Percentiles rank a stretch among this genome's conserved stretches.
These are phyloP conservation scores for Plotosus lineatus DNA, from an alignment of 2,113 vertebrate genomes.

Conservation along the genomic window DNA sequence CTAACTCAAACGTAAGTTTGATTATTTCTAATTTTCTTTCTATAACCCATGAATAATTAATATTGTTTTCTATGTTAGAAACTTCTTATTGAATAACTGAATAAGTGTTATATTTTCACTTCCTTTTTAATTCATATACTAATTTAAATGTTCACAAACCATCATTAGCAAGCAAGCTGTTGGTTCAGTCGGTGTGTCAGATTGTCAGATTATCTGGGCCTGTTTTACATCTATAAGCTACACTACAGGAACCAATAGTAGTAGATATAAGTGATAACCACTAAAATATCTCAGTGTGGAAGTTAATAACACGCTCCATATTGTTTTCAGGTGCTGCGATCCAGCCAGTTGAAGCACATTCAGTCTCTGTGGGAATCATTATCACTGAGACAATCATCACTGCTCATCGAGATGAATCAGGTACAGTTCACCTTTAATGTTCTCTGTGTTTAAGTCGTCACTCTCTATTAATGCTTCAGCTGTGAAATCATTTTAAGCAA, in stretches of 20 bases:
- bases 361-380: constrained; percentile 48
- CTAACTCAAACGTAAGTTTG: no score
- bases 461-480: background rate
- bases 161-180: background rate
- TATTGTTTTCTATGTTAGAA: background rate
- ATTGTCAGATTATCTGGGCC: no score
- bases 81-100: background rate
- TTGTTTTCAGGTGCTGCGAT: constrained; percentile 43
- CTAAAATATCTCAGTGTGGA: background rate
- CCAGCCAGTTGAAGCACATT: constrained; percentile 50
- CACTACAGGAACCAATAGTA: background rate
- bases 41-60: background rate
- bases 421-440: background rate
- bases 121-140: background rate
- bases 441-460: background rate
- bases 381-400: constrained; percentile 40
- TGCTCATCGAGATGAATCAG: constrained; percentile 54
- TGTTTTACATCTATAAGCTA: background rate
- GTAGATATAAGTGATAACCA: background rate
- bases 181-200: no score
- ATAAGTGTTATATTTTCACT: background rate
- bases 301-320: background rate
- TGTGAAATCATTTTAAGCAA: background rate
- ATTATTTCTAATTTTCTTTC: background rate
- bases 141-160: background rate